A percentile compares a stretch with the other conserved stretches of the same genome.
Evolutionary conservation across 92 coral and sea anemone species (phyloP).

Genomic region (Actinernus sp.): DNA sequence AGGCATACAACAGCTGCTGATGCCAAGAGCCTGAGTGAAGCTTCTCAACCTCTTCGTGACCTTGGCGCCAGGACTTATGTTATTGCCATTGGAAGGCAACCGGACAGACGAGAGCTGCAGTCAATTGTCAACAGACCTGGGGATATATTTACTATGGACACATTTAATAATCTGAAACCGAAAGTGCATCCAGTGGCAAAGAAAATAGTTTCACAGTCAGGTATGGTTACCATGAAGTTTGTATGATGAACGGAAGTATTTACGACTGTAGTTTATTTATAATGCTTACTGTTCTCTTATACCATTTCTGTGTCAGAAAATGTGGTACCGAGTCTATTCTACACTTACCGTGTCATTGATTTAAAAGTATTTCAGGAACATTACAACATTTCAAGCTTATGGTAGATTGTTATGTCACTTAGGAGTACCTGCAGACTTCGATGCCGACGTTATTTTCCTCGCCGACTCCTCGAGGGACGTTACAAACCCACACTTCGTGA

Average conservation of each 20-base stretch:
- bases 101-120: slow-evolving; percentile 38
- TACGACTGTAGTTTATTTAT: too few species aligned
- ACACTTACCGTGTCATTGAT: too few species aligned
- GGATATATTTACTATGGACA: slow-evolving; percentile 42
- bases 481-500: slow-evolving; percentile 26
- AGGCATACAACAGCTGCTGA: slow-evolving; percentile 22
- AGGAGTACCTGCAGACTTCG: background rate
- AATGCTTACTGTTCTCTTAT: too few species aligned
- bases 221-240: too few species aligned
- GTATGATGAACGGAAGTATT: too few species aligned
- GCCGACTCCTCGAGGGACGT: slow-evolving; percentile 56
- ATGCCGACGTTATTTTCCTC: slow-evolving; percentile 53
- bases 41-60: slow-evolving; percentile 51
- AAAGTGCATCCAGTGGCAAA: slow-evolving; percentile 36
- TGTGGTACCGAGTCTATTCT: too few species aligned
- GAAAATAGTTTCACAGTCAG: slow-evolving; percentile 23
- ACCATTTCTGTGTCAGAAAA: too few species aligned
- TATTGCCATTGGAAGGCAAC: slow-evolving; percentile 55
- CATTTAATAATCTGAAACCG: slow-evolving; percentile 24
- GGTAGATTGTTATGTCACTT: too few species aligned
- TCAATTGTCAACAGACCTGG: slow-evolving; percentile 46
- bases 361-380: too few species aligned
- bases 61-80: slow-evolving; percentile 66
- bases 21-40: slow-evolving; percentile 18
- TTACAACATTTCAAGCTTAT: too few species aligned